Evolutionary conservation across 2,888 invertebrate genomes (phyloP).

Genomic region (Drosophila eohydei): DNA sequence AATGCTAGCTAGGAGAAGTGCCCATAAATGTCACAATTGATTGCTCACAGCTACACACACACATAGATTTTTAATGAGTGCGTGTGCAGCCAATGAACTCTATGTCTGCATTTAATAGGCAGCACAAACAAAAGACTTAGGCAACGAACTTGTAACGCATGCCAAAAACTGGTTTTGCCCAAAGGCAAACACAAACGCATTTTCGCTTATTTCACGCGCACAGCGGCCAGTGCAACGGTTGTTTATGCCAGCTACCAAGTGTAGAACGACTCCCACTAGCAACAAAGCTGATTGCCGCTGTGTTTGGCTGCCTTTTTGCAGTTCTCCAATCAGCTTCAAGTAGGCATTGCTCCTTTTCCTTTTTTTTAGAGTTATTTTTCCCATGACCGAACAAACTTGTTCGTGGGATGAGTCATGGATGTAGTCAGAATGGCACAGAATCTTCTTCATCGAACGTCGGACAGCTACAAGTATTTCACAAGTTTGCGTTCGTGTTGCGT

Average conservation of each 20-base stretch:
- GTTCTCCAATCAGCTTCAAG: conserved; percentile 25
- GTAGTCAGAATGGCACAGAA: conserved; percentile 39
- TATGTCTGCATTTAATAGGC: conserved; percentile 53
- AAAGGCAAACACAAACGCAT: conserved; percentile 56
- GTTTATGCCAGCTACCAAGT: conserved; percentile 25
- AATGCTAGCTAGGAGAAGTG: conserved; percentile 24
- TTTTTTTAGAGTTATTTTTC: conserved; percentile 35
- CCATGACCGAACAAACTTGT: conserved; percentile 67
- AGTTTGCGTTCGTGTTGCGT: conserved; percentile 55
- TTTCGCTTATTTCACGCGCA: conserved; percentile 34
- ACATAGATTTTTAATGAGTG: conserved; percentile 4
- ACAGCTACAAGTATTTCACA: conserved; percentile 66
- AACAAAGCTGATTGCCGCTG: conserved; percentile 18
- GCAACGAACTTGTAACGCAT: conserved; percentile 70
- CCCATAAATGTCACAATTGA: conserved; percentile 43
- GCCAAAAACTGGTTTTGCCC: conserved; percentile 67
- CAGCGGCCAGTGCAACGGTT: conserved; percentile 62
- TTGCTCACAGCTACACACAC: conserved; percentile 16
- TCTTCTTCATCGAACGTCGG: conserved; percentile 25
- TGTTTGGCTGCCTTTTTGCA: not conserved
- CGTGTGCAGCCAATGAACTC: conserved; percentile 71
- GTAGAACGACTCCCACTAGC: conserved; percentile 24
- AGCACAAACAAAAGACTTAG: conserved; percentile 75
- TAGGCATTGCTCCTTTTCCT: conserved; percentile 51
- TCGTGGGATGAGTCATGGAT: conserved; percentile 48